Evolutionary conservation across 2,113 vertebrate species (phyloP), one percentile per base, ranked within the genome.

Genomic region (Gavia stellata): DNA sequence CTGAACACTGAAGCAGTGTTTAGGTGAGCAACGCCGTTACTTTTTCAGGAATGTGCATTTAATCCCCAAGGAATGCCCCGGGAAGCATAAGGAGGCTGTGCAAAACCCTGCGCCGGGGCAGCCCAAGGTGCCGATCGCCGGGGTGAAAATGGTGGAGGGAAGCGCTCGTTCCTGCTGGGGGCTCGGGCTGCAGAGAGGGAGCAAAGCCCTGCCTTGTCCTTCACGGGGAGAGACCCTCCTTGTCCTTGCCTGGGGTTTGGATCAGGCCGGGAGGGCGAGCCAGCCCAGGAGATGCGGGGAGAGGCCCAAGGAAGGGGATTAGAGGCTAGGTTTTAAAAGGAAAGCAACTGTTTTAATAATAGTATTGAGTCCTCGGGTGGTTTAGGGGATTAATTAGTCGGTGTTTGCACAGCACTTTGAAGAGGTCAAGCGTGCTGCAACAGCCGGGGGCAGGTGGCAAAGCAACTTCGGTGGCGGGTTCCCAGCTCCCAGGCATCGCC

Each of bases 21-120:
- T 70, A 85, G 81, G 87, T 94, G 66, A 97, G 38, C 9, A 1
- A 56, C 0, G 3, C 0, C 1, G 68, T 92, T 93, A 13, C 52
- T 88, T 96, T 97, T 96, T 63, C 96, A 93, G 96, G 94, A 96
- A 96, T 92, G 93, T 74, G 84, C 90, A 56, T 93, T 92, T 94
- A 95, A 94, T 96, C 88, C 67, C 78, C 0, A 0, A 71, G 86
- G 96, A 96, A 91, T 84, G 78, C 65, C 49, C 74, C 0, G 0
- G 50, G 79, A 88, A 90, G n/a, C 68, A 81, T 17, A 63, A 42
- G 3, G 63, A 86, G 67, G 42, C 82, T 79, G 50, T 81, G 28
- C 5, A 6, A 93, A 90, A 52, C 38, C 24, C 38, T 2, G 0
- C 2, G 4, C 18, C 0, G 0, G 31, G 23, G 24, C n/a, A 25